Base-by-base conservation (phyloP, 2,113 vertebrate genomes). In the Leptodactylus fuscus region DNA sequence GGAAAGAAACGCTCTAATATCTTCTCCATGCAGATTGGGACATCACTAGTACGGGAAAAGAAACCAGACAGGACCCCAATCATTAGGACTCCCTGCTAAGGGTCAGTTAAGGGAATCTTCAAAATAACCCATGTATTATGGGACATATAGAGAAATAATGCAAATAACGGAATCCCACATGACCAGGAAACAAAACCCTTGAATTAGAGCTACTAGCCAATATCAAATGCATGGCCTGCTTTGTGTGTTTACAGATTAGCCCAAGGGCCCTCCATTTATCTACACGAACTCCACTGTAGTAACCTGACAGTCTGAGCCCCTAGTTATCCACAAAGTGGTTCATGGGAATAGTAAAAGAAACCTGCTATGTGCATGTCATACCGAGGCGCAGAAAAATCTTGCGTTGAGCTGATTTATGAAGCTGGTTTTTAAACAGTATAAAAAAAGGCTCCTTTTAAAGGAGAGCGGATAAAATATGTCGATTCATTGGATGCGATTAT, bases 371-470 rank as follows among this genome's bases (percentile, higher is more conserved):
- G 67, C 67, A 27, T 81, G 69, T 86, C 58, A 48, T 73, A 73
- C 65, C 15, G 77, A 86, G 62, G 32, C 65, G 34, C 75, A 41
- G 49, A 86, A 77, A 80, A 73, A 38, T 81, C 62, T 86, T 81
- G 84, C 77, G 34, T 86, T 86, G 65, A 86, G 84, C 76, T 73
- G 76, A 73, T 73, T 86, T 80, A 86, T 86, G 84, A 86, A 86
- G 84, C 77, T 73, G 65, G 65, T 86, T 86, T 85, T 48, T 85
- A 24, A 60, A 86, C 84, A 86, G 84, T 86, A 86, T 81, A 86
- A 86, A 86, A 85, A 81, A 86, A 86, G 84, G 84, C 84, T 86
- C 84, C 84, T 86, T 86, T 86, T 86, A 86, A 86, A 86, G 84
- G 84, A 86, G 84, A 86, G 84, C 84, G 77, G 84, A 86, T 86